Evolutionary conservation across 2,888 invertebrate genomes (phyloP), one percentile per base, ranked within the genome.

Genomic region (Trachelus stipa): DNA sequence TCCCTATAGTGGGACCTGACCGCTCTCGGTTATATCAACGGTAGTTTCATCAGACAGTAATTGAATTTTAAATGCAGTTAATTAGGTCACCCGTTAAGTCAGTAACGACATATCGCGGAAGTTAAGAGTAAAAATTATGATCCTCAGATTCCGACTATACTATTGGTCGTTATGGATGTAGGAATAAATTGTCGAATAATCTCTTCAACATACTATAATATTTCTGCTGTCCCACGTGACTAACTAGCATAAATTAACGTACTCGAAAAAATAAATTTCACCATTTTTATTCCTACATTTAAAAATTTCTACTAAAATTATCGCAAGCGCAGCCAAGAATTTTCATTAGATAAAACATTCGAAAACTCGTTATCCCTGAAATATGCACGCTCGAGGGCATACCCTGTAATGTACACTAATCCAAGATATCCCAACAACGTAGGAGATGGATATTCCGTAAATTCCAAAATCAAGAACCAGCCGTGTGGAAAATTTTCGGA

Each of bases 41-140:
- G 40, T 34, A 69, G 76, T 78, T 76, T 75, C 81, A 69, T 76
- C 79, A 77, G 79, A 76, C 79, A 80, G 81, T 89, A 88, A 90
- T 89, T 90, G 87, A 89, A 90, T 89, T 89, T 86, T 87, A 88
- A 88, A 90, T 90, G 86, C 78, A 83, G 78, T 84, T 87, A 88
- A 89, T 90, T 89, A 85, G 88, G 88, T 87, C 87, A 86, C 81
- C 80, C 74, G 81, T 84, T 82, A 84, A 84, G 76, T 77, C 76
- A 56, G 79, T 34, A 76, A 79, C 81, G 75, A 82, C 81, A 83
- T 83, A 80, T 33, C 79, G 69, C 76, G 82, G 33, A 71, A 31
- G 56, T 74, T 73, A 79, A 81, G 80, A 76, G 74, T 78, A 73
- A 69, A 76, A 75, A 56, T 81, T 85, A 81, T 79, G 82, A 9